Evolutionary conservation across 2,888 invertebrate species (phyloP).

Genomic region (Calameuta filiformis): DNA sequence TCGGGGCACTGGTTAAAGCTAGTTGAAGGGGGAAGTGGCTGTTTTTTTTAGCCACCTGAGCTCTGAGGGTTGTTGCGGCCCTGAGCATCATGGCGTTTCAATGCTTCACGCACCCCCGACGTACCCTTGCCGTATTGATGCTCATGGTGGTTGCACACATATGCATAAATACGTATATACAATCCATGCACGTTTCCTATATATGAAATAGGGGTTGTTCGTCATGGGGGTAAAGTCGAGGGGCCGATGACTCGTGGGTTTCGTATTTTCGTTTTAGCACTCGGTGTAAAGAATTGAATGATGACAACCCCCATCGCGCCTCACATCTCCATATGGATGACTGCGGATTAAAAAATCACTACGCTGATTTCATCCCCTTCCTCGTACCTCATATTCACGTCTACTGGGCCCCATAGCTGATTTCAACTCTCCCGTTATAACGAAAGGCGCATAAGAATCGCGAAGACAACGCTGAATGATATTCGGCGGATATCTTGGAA

Average conservation of each 20-base stretch:
- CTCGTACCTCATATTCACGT: not conserved
- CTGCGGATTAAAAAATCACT: slow-evolving; percentile 21
- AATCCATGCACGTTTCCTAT: not conserved
- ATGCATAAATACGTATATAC: not conserved
- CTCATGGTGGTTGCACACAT: too few species aligned
- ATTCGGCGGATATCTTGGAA: not conserved
- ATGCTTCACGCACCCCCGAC: too few species aligned
- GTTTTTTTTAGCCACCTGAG: too few species aligned
- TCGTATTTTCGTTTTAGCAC: slow-evolving; percentile 16
- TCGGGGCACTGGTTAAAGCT: too few species aligned
- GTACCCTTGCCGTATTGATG: too few species aligned
- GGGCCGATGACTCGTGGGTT: not conserved
- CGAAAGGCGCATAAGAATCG: not conserved
- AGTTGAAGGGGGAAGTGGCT: too few species aligned
- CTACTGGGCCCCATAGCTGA: not conserved
- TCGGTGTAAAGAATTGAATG: slow-evolving; percentile 19
- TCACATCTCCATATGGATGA: not conserved
- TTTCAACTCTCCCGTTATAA: not conserved
- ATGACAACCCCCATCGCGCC: slow-evolving; percentile 9
- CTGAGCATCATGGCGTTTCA: too few species aligned
- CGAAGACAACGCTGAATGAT: not conserved
- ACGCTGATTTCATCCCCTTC: not conserved
- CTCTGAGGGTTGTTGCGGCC: too few species aligned
- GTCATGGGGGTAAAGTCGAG: not conserved
- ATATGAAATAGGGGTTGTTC: not conserved